Evolutionary conservation across 2,113 vertebrate genomes (phyloP).

Genomic region (Urocolius indicus): DNA sequence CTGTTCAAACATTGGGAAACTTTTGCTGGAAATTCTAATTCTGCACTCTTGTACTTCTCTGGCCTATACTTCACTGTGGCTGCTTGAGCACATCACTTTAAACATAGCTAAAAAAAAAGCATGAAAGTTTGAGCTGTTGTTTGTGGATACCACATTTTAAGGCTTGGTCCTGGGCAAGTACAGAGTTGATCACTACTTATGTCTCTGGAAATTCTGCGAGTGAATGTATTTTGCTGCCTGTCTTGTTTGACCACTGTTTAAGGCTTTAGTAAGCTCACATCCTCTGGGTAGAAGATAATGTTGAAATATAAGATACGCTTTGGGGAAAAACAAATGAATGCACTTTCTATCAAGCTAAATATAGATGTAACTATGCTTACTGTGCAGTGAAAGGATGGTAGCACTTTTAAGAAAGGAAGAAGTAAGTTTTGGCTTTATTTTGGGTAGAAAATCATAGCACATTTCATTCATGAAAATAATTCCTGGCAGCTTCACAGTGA

Average conservation of each 20-base stretch:
- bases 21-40: neutral
- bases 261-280: neutral
- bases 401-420: neutral
- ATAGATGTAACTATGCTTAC: neutral
- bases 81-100: neutral
- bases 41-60: neutral
- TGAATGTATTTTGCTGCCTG: neutral
- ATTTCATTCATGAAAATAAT: neutral
- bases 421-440: neutral
- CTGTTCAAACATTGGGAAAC: neutral
- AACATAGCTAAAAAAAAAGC: neutral
- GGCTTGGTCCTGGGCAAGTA: neutral
- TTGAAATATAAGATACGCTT: neutral
- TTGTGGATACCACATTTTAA: neutral
- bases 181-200: neutral
- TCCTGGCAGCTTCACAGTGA: neutral
- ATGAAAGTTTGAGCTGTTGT: neutral
- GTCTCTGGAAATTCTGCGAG: neutral
- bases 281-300: neutral
- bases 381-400: neutral
- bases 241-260: neutral
- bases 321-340: neutral
- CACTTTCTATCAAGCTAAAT: slow-evolving; percentile 15
- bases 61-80: neutral
- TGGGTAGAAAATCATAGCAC: neutral